Evolutionary conservation across 2,797 vertebrate species (phyloP), one percentile per base, ranked within the genome.

Genomic region (Leptodactylus fallax): DNA sequence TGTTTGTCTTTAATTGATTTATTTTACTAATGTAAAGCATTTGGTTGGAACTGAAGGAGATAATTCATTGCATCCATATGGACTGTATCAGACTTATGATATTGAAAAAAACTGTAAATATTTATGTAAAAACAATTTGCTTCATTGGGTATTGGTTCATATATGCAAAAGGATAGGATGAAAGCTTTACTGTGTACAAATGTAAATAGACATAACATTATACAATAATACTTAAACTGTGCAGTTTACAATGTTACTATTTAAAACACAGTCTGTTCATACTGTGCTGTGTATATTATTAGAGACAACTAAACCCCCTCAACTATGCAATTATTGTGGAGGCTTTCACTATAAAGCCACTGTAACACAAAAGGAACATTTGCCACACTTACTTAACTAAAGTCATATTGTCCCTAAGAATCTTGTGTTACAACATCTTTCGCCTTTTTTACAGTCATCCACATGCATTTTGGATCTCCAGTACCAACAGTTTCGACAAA

Each of bases 141-240:
- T 96, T 96, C 95, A 92, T 96, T 93, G 95, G 95, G 94, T 96
- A 95, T 95, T 94, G 96, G 96, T 97, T 98, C 97, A 97, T 97
- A 97, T 99, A 99, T 99, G 98, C 98, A 99, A 99, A 97, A 96
- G 96, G 96, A 94, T 96, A 95, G 96, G 97, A 97, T 93, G 95
- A 99, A 98, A 99, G 98, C 98, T 99, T 99, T 99, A 99, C 97
- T 97, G 96, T 98, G 95, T 97, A 97, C 94, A 97, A 93, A 94
- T 99, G 97, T 99, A 98, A 95, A 98, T 98, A 98, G 94, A 95
- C 91, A 94, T 94, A 94, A 94, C 94, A 93, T 96, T 95, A 96
- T 95, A 95, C 95, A 94, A 94, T 93, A 95, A 96, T 97, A 94
- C 94, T 95, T 95, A 94, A 94, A 93, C 96, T 94, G 95, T 96